A percentile compares a stretch with the other conserved stretches of the same genome.
phyloP scores from a whole-genome alignment of 2,888 invertebrate species.

The Ernsta delagoae region DNA sequence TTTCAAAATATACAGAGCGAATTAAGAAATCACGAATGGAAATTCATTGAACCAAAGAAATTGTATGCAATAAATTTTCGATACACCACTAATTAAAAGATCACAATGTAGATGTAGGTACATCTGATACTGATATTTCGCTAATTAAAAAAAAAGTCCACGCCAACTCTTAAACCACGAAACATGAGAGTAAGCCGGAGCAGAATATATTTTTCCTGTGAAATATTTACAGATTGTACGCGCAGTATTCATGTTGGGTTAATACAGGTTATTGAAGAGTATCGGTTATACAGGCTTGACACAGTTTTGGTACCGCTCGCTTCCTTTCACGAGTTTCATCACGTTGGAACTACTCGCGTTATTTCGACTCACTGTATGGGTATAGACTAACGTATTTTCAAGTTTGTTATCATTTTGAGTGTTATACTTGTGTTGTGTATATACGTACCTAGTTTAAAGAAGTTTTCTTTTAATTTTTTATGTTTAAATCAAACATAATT shows the following conservation, averaged over 20 bases:
- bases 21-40: too few species aligned
- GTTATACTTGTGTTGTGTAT: too few species aligned
- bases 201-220: neutral
- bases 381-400: neutral
- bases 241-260: constrained; percentile 13
- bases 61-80: neutral
- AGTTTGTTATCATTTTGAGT: neutral
- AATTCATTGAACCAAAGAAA: too few species aligned
- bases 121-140: neutral
- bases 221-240: neutral
- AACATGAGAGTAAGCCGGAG: too few species aligned
- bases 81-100: neutral
- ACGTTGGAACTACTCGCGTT: neutral
- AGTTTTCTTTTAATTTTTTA: too few species aligned
- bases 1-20: too few species aligned
- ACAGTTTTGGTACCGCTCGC: constrained; percentile 1
- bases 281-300: constrained; percentile 16
- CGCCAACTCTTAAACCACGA: neutral
- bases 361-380: too few species aligned
- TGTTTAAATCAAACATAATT: too few species aligned
- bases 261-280: constrained; percentile 25
- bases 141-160: neutral
- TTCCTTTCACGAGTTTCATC: constrained; percentile 4
- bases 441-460: too few species aligned
- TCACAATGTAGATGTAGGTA: neutral